Percentiles rank a stretch among this genome's conserved stretches.
phyloP scores from a whole-genome alignment of 1,140 invertebrate species.

The Marisa cornuarietis region DNA sequence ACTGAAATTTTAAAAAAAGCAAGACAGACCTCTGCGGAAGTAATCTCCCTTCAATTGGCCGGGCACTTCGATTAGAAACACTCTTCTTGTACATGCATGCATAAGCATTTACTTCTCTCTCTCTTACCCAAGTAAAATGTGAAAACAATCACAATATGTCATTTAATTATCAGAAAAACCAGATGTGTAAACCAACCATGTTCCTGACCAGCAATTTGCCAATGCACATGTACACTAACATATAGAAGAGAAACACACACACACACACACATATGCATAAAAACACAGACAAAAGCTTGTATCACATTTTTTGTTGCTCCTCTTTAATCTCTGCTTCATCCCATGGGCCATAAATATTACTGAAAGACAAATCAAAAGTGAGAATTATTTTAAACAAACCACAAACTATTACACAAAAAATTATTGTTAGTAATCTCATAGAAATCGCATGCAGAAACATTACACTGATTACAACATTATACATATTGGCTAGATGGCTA shows the following conservation, averaged over 20 bases:
- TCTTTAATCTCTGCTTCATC: slow-evolving; percentile 78
- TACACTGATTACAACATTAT: too few species aligned
- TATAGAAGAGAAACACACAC: not conserved
- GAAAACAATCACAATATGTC: not conserved
- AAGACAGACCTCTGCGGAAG: too few species aligned
- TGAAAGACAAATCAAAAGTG: slow-evolving; percentile 47
- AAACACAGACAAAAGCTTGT: not conserved
- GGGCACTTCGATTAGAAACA: too few species aligned
- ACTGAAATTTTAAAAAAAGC: too few species aligned
- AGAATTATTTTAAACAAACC: not conserved
- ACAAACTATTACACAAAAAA: too few species aligned
- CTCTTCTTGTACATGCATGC: too few species aligned
- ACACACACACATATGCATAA: not conserved
- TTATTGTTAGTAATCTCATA: too few species aligned
- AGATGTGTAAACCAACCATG: not conserved
- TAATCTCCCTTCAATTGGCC: too few species aligned
- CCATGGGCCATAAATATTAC: slow-evolving; percentile 94
- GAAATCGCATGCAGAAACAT: too few species aligned
- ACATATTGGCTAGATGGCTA: too few species aligned
- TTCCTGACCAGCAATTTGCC: not conserved
- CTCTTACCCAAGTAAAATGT: not conserved
- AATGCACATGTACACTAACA: not conserved
- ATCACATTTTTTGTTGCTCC: not conserved
- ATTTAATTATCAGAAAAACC: not conserved
- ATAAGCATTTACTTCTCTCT: too few species aligned